Evolutionary conservation across 2,888 invertebrate species (phyloP), one percentile per base, ranked within the genome.

Genomic region (Rhamnusium bicolor): DNA sequence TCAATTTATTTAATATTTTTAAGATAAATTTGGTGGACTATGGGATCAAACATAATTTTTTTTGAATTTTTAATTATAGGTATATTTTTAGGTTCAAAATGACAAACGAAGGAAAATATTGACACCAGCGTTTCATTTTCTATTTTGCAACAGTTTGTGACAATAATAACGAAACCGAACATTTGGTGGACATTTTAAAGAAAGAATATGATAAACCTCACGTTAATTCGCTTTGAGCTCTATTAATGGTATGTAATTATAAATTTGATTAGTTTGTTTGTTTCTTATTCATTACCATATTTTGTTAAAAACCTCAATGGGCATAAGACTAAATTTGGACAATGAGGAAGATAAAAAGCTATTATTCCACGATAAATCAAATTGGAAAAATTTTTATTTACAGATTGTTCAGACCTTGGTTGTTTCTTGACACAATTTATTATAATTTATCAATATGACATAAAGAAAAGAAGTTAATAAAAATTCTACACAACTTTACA

Each of bases 221-320:
- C 0, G 80, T 87, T 21, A 86, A 18, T 90, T 90, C 81, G 89
- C 91, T 0, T 83, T 92, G 14, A 89, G 90, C 78, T 87, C 90
- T 19, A 91, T 92, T 56, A 90, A 90, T 80, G 91, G 91, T 91
- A 85, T 84, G 82, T 29, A 49, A 12, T 6, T 24, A 4, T n/a
- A 8, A 47, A 27, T 10, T 24, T 10, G n/a, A n/a, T 3, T 21
- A 29, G 14, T n/a, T 40, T 40, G n/a, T 5, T 12, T 54, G 2
- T 32, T 29, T 32, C 16, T 32, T 18, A 16, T 18, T 2, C 4
- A 54, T 27, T 24, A 27, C 10, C 7, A 4, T 54, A 14, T 5
- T 7, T 21, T 54, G 14, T 7, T 29, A 58, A 83, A 81, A 72
- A 83, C 84, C 4, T 79, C 84, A 8, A 83, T 84, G 81, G 84